Evolutionary conservation across 2,113 vertebrate genomes (phyloP), one percentile per base, ranked within the genome.

Genomic region (Sander lucioperca): DNA sequence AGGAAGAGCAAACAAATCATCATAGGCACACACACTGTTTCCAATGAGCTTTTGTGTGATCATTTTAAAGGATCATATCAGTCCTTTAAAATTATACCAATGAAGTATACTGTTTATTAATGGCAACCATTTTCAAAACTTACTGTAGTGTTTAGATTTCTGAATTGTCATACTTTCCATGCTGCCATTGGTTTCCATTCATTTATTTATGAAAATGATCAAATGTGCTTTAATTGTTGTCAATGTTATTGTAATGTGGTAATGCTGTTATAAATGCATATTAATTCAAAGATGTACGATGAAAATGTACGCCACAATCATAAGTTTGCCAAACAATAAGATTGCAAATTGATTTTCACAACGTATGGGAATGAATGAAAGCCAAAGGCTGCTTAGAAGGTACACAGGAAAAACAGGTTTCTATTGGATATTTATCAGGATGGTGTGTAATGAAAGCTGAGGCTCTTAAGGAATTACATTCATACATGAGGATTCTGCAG

Each of bases 1-100:
- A 86, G 51, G 71, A 77, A 71, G 73, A 84, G 59, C 77, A 85
- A 85, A 80, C 70, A 74, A 88, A 87, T 45, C 48, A 64, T 78
- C 65, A 85, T 33, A 69, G 3, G 71, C 15, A 25, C 0, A 16
- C 0, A 78, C 48, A 58, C 23, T 5, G 69, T 12, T 58, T 64
- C 64, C 64, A 75, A 77, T 74, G 25, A 58, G 21, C 43, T 56
- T 85, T 53, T 68, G 19, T 27, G 36, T 67, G 54, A 80, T 80
- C 5, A 79, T 59, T 77, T 54, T 63, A 30, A 75, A 61, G 30
- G 65, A 66, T 15, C 13, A 10, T 10, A 51, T 21, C 8, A 1
- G 3, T 72, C 25, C 11, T 56, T 56, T 18, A n/a, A 74, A 69
- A 23, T 33, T 10, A 43, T 11, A 11, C 9, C 9, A 43, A 43